phyloP scores from a whole-genome alignment of 2,888 invertebrate species.

The Sinodicranocentrus sp. region DNA sequence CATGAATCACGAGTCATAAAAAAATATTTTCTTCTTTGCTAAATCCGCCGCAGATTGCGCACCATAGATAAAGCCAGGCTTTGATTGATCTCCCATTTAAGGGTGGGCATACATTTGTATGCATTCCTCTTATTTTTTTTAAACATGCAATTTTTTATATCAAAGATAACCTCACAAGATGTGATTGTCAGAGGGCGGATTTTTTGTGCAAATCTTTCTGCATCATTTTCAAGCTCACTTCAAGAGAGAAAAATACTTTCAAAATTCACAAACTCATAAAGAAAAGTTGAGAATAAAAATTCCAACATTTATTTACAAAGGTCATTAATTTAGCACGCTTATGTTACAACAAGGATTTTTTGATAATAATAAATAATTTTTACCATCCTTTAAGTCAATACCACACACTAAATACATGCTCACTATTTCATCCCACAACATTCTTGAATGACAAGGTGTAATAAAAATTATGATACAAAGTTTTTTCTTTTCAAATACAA shows the following conservation, averaged over 20 bases:
- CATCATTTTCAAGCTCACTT: no score
- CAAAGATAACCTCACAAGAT: background rate
- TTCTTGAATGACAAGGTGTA: constrained; percentile 63
- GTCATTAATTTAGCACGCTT: constrained; percentile 59
- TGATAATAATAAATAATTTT: background rate
- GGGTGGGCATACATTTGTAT: no score
- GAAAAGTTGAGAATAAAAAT: background rate
- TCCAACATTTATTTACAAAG: background rate
- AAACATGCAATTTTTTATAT: background rate
- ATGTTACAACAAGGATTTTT: constrained; percentile 56
- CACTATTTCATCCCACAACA: no score
- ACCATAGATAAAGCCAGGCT: no score
- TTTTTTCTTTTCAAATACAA: constrained; percentile 6
- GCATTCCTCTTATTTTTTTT: no score
- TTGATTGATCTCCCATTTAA: no score
- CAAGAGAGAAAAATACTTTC: no score
- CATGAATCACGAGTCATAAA: background rate
- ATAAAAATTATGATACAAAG: constrained; percentile 57
- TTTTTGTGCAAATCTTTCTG: no score
- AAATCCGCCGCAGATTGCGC: no score
- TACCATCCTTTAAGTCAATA: background rate
- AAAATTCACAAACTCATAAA: constrained; percentile 3
- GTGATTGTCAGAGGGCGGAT: no score
- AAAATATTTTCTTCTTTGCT: no score
- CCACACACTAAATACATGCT: no score